Base-by-base conservation (phyloP, 1,140 invertebrate species). In the Portunus trituberculatus region DNA sequence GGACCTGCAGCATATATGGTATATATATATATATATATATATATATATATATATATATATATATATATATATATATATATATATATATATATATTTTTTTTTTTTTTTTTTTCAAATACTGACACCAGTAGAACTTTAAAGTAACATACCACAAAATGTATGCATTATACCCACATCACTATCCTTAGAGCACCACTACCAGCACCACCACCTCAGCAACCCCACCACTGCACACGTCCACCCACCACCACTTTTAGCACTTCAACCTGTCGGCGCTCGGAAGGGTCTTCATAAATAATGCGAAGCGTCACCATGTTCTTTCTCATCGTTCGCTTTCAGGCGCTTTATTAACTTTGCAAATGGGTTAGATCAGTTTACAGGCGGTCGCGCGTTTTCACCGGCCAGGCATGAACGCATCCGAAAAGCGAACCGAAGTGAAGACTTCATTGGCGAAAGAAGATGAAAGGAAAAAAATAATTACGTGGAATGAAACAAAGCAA, bases 41-140 rank as follows among this genome's bases (percentile, higher is more conserved):
- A 76, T 76, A 76, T 76, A 76, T 76, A 76, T 76, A 76, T 76
- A 76, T 76, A 76, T 76, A 76, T 76, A 76, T 76, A 76, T 76
- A 76, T 76, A 76, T 76, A 76, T 76, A 76, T 76, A 76, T 76
- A 76, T 76, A 76, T 76, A n/a, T n/a, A n/a, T n/a, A n/a, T n/a
- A n/a, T n/a, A n/a, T n/a, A n/a, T n/a, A n/a, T n/a, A n/a, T n/a
- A n/a, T n/a, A n/a, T n/a, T n/a, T n/a, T n/a, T n/a, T n/a, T n/a
- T n/a, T n/a, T n/a, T n/a, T n/a, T n/a, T n/a, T 6, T 1, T 39
- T 39, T 39, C 6, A 39, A 39, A 2, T 39, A 39, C 6, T 39
- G 39, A 39, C 39, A 39, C 39, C 39, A 39, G 39, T 39, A 39
- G 39, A 39, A 39, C 39, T 6, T 39, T 2, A 39, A 39, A 39